A percentile compares a stretch with the other conserved stretches of the same genome.
phyloP scores from a whole-genome alignment of 2,888 invertebrate genomes.

The Adelognathus sp. region DNA sequence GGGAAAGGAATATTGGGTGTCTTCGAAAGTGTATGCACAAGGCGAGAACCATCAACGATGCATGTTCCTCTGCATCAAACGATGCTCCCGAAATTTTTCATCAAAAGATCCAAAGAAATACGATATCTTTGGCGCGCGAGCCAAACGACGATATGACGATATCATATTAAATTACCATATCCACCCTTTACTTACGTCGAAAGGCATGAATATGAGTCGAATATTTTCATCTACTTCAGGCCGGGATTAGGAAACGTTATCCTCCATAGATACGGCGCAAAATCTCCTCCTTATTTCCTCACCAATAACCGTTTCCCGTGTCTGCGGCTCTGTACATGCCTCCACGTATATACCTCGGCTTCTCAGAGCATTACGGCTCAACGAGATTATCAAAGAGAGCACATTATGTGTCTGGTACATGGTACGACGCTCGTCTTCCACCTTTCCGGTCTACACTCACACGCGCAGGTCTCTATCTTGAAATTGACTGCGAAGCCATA shows the following conservation, averaged over 20 bases:
- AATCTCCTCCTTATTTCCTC: neutral
- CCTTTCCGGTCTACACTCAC: neutral
- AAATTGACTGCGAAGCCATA: neutral
- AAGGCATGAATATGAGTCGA: neutral
- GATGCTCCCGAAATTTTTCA: too few species aligned
- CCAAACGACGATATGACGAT: too few species aligned
- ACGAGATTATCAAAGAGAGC: conserved; percentile 21
- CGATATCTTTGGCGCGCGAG: too few species aligned
- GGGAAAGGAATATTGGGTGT: too few species aligned
- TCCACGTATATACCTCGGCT: neutral
- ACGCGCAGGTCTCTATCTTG: conserved; percentile 9
- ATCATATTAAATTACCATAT: neutral
- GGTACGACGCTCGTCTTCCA: neutral
- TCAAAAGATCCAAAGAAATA: too few species aligned
- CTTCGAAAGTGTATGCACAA: too few species aligned
- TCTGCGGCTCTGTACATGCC: neutral
- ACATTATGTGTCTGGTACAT: neutral
- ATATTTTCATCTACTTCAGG: neutral
- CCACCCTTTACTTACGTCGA: neutral
- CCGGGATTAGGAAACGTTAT: neutral
- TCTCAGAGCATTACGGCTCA: conserved; percentile 1
- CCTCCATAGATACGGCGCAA: neutral
- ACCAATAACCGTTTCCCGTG: neutral
- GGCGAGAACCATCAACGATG: too few species aligned
- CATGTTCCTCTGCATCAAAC: too few species aligned